Evolutionary conservation across 2,888 invertebrate genomes (phyloP), one percentile per base, ranked within the genome.

Genomic region (Ophraella communa): DNA sequence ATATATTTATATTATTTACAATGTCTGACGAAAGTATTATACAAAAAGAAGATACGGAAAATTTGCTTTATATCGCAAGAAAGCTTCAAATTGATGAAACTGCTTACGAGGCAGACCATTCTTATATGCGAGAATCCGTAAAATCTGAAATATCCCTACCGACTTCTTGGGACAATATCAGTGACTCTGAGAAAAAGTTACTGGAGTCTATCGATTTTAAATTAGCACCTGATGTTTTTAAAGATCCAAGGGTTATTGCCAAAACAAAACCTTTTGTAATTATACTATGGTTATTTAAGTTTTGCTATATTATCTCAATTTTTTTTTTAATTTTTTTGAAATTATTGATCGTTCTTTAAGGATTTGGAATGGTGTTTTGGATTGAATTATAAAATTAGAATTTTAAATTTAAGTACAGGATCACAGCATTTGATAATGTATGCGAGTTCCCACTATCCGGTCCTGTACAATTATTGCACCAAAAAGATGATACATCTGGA

Each of bases 291-390:
- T 14, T 4, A 39, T 44, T 20, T 20, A 5, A 4, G 1, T n/a
- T 18, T 11, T 17, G 4, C 27, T 2, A 20, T 14, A 14, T 17
- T 24, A n/a, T n/a, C n/a, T n/a, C n/a, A n/a, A n/a, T n/a, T n/a
- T n/a, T n/a, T n/a, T n/a, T n/a, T n/a, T n/a, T n/a, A n/a, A n/a
- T n/a, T n/a, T n/a, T n/a, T n/a, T n/a, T n/a, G n/a, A n/a, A n/a
- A n/a, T n/a, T n/a, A n/a, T n/a, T n/a, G n/a, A n/a, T n/a, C n/a
- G n/a, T 45, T 65, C 62, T 75, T 74, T 18, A 73, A 88, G 89
- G 84, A 85, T 70, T 77, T 88, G 8, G 81, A 85, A 30, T 90
- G 90, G 89, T 84, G 87, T 42, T 85, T 87, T 77, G 91, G 91
- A 1, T 84, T 87, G 74, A 90, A 88, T 74, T 76, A 84, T 1